Base-by-base conservation (phyloP, 2,797 vertebrate species). In the Otus scops region DNA sequence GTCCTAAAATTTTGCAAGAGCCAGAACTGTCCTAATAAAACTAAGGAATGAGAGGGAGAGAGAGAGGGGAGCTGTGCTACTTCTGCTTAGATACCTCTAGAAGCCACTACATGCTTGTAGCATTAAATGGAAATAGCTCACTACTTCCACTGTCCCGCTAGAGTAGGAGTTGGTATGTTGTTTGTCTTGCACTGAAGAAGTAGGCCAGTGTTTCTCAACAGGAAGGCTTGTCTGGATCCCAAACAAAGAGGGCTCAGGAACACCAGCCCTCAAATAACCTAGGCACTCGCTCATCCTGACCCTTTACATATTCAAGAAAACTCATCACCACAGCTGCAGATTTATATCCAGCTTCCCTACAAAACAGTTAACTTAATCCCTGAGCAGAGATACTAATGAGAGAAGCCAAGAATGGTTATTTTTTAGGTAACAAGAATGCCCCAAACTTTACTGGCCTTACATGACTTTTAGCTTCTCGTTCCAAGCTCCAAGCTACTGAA, bases 261-360 rank as follows among this genome's bases (percentile, higher is more conserved):
- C 89, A 88, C 60, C n/a, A 96, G 94, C 91, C 97, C 96, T 98
- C 96, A 97, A 97, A 98, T 97, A 97, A 97, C 95, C 92, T 85
- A 93, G 36, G 39, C 75, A 54, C 65, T 88, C 43, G n/a, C 63
- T 80, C 47, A 68, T 36, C 18, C 71, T 10, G 6, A 43, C 41
- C 63, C 74, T 76, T 51, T 60, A 76, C 41, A 88, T 65, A 36
- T 17, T 80, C 16, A 64, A 60, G 79, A 93, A 73, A 92, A 76
- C 17, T 65, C 34, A 26, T 64, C 69, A 88, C 54, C 69, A 56
- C 64, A 71, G 61, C 81, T 81, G 34, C 47, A 73, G 68, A 48
- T 91, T 94, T 97, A 89, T 91, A 95, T 91, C 69, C 91, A 92
- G 47, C 50, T 95, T 95, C 79, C 83, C 80, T 71, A 51, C 63